Conservation (phyloP, 92 coral and sea anemone genomes). For the Parazoanthus darwini region DNA sequence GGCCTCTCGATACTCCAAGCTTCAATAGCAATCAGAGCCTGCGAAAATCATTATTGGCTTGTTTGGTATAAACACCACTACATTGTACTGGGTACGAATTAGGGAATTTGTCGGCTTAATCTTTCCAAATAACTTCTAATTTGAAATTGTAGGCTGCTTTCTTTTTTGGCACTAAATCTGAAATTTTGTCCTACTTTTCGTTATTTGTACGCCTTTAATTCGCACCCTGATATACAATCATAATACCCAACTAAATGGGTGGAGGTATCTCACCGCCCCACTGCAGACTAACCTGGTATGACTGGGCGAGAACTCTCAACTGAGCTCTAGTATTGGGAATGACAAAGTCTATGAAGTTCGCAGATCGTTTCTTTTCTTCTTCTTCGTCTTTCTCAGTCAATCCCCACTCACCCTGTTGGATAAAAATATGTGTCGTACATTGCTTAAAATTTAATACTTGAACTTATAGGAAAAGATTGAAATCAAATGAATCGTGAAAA, state of each 20-base stretch:
- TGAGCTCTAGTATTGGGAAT: constrained; percentile 94
- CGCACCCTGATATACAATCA: too few relatives aligned
- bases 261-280: neutral
- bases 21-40: too few relatives aligned
- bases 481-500: neutral
- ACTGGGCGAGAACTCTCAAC: constrained; percentile 82
- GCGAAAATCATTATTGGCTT: too few relatives aligned
- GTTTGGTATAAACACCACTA: too few relatives aligned
- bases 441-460: neutral
- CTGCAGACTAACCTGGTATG: constrained; percentile 78
- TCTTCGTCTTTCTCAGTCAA: constrained; percentile 93
- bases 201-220: too few relatives aligned
- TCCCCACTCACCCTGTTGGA: constrained; percentile 94
- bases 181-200: too few relatives aligned
- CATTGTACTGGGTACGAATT: too few relatives aligned
- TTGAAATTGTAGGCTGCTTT: too few relatives aligned
- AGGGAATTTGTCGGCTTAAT: too few relatives aligned
- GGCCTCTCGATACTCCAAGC: too few relatives aligned
- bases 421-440: neutral
- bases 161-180: too few relatives aligned
- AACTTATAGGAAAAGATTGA: neutral
- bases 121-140: too few relatives aligned
- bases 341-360: constrained; percentile 80
- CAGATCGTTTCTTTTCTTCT: constrained; percentile 78
- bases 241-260: neutral